A percentile compares a stretch with the other conserved stretches of the same genome.
Evolutionary conservation across 2,888 invertebrate genomes (phyloP).

Genomic region (Muschampia plurimacula): DNA sequence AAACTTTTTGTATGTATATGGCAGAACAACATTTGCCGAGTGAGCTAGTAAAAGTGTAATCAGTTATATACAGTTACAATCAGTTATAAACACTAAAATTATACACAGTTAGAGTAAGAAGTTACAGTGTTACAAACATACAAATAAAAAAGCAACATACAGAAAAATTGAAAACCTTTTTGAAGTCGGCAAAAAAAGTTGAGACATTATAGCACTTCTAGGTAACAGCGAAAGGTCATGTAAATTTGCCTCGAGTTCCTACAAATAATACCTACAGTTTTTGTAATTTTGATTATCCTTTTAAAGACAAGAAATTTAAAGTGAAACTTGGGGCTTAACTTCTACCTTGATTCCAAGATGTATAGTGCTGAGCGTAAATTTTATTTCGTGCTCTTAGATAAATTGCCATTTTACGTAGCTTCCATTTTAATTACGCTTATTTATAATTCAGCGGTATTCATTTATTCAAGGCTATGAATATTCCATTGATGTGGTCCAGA

Average conservation of each 20-base stretch:
- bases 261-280: not conserved
- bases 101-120: too few relatives aligned
- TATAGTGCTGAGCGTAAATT: conserved; percentile 24
- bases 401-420: conserved; percentile 22
- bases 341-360: conserved; percentile 17
- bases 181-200: not conserved
- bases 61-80: too few relatives aligned
- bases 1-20: too few relatives aligned
- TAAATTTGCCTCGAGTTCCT: conserved; percentile 23
- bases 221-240: conserved; percentile 1
- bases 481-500: conserved; percentile 39
- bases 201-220: not conserved
- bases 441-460: conserved; percentile 39
- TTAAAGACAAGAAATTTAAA: conserved; percentile 27
- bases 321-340: conserved; percentile 6
- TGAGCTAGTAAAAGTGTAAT: too few relatives aligned
- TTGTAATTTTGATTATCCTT: conserved; percentile 23
- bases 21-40: too few relatives aligned
- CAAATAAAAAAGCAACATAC: too few relatives aligned
- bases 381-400: conserved; percentile 20
- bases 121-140: too few relatives aligned
- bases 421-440: conserved; percentile 22
- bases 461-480: conserved; percentile 40
- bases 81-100: too few relatives aligned
- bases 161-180: too few relatives aligned